These are phyloP conservation scores for Copidosoma floridanum DNA, from an alignment of 1,140 invertebrate species.

Conservation along the genomic window DNA sequence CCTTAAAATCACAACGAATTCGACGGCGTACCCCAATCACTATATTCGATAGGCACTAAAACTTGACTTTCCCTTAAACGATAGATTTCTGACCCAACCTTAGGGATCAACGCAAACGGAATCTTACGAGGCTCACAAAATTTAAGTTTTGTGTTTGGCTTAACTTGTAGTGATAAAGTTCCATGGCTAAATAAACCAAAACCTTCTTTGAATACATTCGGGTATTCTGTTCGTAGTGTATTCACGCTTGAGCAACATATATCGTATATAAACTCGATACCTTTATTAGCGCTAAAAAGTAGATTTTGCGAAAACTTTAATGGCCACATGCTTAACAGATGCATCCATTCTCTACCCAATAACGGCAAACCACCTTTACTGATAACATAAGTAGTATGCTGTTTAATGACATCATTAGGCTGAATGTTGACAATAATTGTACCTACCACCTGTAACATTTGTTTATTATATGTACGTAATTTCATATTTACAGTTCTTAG, in stretches of 20 bases:
- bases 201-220: not conserved
- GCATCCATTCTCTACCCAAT: not conserved
- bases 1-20: conserved; percentile 57
- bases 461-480: not conserved
- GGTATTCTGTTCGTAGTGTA: not conserved
- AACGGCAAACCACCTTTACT: not conserved
- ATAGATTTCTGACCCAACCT: not conserved
- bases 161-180: conserved; percentile 4
- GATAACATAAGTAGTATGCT: not conserved
- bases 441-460: not conserved
- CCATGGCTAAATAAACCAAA: not conserved
- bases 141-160: conserved; percentile 5
- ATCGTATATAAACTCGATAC: not conserved
- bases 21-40: conserved; percentile 56
- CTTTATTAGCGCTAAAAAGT: not conserved
- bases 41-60: conserved; percentile 24
- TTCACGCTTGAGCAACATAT: too few relatives aligned
- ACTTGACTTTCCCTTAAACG: not conserved
- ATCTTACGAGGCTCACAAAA: not conserved
- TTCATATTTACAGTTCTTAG: too few relatives aligned
- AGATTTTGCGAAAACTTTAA: not conserved
- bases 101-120: not conserved
- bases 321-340: not conserved
- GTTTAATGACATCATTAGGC: not conserved
- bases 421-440: not conserved